Evolutionary conservation across 2,113 vertebrate genomes (phyloP).

Genomic region (Oreotragus oreotragus): DNA sequence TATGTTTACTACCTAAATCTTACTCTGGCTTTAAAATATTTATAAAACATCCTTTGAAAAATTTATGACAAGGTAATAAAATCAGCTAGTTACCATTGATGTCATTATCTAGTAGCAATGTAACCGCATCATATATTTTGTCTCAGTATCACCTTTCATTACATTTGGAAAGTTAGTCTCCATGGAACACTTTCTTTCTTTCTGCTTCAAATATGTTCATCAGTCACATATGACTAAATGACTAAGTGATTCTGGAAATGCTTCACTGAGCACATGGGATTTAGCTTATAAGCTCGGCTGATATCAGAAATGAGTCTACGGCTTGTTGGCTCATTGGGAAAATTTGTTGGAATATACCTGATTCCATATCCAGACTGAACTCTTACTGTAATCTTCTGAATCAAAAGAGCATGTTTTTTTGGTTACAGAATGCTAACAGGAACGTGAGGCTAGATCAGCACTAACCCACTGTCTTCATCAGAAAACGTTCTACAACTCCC

Average conservation of each 20-base stretch:
- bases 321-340: background rate
- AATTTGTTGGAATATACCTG: background rate
- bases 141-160: background rate
- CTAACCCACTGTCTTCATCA: background rate
- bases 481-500: background rate
- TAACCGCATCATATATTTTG: background rate
- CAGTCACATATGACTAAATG: background rate
- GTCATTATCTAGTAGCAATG: background rate
- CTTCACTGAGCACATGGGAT: background rate
- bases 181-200: background rate
- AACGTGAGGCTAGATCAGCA: background rate
- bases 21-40: slow-evolving; percentile 23
- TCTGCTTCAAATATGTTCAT: background rate
- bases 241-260: slow-evolving; percentile 11
- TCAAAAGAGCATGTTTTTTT: background rate
- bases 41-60: slow-evolving; percentile 31
- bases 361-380: background rate
- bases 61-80: slow-evolving; percentile 31
- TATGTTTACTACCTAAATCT: background rate
- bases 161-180: background rate
- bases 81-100: background rate
- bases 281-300: background rate
- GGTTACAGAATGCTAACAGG: background rate
- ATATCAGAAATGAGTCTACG: background rate
- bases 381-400: background rate